Evolutionary conservation across 2,113 vertebrate species (phyloP).

Genomic region (Pseudopipra pipra): DNA sequence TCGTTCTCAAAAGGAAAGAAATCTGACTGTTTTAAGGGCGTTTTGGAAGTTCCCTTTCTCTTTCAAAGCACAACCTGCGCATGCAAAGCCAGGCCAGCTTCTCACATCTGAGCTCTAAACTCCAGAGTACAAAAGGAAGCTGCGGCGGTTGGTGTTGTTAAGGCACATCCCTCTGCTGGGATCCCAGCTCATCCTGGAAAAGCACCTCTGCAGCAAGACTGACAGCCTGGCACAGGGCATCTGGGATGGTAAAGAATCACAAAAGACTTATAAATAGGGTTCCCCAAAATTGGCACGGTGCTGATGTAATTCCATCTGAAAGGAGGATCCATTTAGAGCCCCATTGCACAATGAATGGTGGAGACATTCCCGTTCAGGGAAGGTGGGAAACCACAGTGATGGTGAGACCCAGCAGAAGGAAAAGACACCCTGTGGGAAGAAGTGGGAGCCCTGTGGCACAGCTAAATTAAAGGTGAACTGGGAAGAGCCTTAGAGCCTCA

Average conservation of each 20-base stretch:
- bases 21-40: conserved; percentile 54
- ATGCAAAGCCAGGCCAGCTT: neutral
- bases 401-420: neutral
- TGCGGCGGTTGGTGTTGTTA: rapidly evolving
- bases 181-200: neutral
- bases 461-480: neutral
- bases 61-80: neutral
- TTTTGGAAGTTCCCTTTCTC: conserved; percentile 53
- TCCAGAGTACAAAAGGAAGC: rapidly evolving
- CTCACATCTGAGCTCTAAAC: neutral
- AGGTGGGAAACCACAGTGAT: neutral
- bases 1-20: neutral
- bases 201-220: neutral
- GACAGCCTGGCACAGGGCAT: neutral
- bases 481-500: neutral
- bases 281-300: neutral
- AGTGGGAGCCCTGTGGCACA: neutral
- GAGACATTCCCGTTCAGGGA: neutral
- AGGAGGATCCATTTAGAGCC: neutral
- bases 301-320: neutral
- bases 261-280: neutral
- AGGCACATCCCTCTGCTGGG: neutral
- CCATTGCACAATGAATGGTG: rapidly evolving
- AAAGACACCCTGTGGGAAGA: neutral
- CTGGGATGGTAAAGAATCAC: neutral